Conservation (phyloP, 2,113 vertebrate species). For the Lipotes vexillifer region DNA sequence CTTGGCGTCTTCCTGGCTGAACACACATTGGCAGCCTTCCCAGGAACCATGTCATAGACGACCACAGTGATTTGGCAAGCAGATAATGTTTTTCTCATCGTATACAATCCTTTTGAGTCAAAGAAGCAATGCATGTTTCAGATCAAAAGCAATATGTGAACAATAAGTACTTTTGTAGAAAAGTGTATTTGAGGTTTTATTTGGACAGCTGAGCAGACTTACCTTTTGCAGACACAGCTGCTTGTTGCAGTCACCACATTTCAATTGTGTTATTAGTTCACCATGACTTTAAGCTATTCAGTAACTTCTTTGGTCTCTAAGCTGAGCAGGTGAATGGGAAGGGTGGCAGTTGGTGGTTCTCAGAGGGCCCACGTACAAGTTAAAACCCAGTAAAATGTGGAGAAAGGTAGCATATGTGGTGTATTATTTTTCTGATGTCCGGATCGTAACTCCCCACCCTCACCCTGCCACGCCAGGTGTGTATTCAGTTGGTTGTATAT, state of each 20-base stretch:
- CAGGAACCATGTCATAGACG: neutral
- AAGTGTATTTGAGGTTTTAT: slow-evolving; percentile 9
- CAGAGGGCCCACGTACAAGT: neutral
- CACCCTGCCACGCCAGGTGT: neutral
- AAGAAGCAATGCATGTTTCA: neutral
- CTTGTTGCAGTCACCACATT: neutral
- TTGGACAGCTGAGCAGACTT: slow-evolving; percentile 40
- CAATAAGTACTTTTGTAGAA: neutral
- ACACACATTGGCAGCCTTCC: slow-evolving; percentile 38
- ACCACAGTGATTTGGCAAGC: slow-evolving; percentile 42
- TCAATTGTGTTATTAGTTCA: neutral
- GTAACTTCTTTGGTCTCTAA: neutral
- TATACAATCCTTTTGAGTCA: slow-evolving; percentile 31
- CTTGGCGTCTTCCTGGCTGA: neutral
- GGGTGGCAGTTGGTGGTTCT: neutral
- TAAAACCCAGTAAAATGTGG: neutral
- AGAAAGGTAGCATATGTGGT: fast-evolving
- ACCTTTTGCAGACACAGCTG: neutral
- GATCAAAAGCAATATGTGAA: slow-evolving; percentile 28
- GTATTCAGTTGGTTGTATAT: neutral
- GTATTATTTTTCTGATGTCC: neutral
- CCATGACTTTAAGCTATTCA: neutral
- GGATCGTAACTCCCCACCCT: neutral
- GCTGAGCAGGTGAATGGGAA: neutral
- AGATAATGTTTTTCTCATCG: slow-evolving; percentile 31